Evolutionary conservation across 2,888 invertebrate genomes (phyloP), one percentile per base, ranked within the genome.

Genomic region (Dimorphilus gyrociliatus): DNA sequence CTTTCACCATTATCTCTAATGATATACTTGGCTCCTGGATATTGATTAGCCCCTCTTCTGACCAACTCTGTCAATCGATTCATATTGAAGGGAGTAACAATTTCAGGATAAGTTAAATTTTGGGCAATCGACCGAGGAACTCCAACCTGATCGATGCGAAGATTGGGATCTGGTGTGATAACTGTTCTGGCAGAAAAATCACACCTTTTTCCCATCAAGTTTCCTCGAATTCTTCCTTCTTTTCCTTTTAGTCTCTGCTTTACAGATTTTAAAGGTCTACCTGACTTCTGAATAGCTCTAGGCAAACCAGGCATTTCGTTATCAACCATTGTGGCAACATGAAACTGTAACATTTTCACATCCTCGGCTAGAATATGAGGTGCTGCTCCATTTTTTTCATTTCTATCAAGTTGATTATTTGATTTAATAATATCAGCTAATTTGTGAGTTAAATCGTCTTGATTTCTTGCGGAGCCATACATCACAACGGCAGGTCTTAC

Each of bases 121-220:
- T 97, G 94, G 7, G 97, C 97, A 47, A 99, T 92, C 18, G 88
- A 86, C 32, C 90, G 71, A 0, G 97, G 97, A 2, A 99, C 90
- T 32, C 97, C 97, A 33, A 97, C 90, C 84, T 90, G 59, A 84
- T 92, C 51, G 19, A 90, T 94, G 56, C 86, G 88, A 14, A 69
- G 47, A 36, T 66, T 69, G 1, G 68, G 68, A 45, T 68, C 68
- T 4, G 68, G 67, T 14, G 68, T 69, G 46, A 68, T 68, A 52
- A 99, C 97, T 51, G 97, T 97, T 63, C 97, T 78, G 4, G 92
- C 97, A 0, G 94, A 94, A 61, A 97, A 99, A 59, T 99, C 97
- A 0, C 99, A 97, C 69, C 97, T 86, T 63, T 97, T 97, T 32
- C 97, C 97, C 97, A 99, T 99, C 49, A 99, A 73, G 64, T 99